Base-by-base conservation (phyloP, 2,797 vertebrate genomes). In the Aythya fuligula region DNA sequence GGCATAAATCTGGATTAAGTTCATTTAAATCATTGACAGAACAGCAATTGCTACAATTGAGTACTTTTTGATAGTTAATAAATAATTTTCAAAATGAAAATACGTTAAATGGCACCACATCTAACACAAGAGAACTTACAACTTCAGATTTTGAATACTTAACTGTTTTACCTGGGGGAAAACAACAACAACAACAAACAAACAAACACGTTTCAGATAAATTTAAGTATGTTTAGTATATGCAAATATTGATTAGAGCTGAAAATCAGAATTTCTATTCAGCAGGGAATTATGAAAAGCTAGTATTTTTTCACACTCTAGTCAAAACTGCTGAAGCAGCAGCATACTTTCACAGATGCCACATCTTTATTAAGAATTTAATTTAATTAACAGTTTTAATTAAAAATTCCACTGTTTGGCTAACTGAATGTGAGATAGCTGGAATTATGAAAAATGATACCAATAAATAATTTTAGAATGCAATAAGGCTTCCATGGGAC, bases 371-470 rank as follows among this genome's bases (percentile, higher is more conserved):
- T 56, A 85, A 71, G 27, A 82, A 74, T 45, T 87, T 87, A 82
- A 74, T 45, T 87, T 87, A 79, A 85, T 89, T 85, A 93, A 75
- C 62, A 60, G 27, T 77, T 94, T 61, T 89, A 89, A 92, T 94
- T 70, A 70, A 85, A 74, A 87, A 91, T 57, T 76, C 36, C 21
- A 66, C 16, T 77, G 4, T 95, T 87, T 89, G 77, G 34, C 22
- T 57, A 80, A 38, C 38, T 67, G 81, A 70, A 95, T 53, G 36
- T 30, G 64, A 86, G 90, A 69, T 58, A 70, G 25, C 41, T 39
- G 38, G n/a, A 73, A 80, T 18, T 24, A 75, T 76, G 41, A 73
- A 90, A 90, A 93, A 51, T 30, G 4, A 80, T 49, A 77, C 22
- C 49, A 91, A 30, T 65, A 77, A 79, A 77, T 85, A 77, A 69